Evolutionary conservation across 2,888 invertebrate genomes (phyloP).

Genomic region (Drosophila imparisetae): DNA sequence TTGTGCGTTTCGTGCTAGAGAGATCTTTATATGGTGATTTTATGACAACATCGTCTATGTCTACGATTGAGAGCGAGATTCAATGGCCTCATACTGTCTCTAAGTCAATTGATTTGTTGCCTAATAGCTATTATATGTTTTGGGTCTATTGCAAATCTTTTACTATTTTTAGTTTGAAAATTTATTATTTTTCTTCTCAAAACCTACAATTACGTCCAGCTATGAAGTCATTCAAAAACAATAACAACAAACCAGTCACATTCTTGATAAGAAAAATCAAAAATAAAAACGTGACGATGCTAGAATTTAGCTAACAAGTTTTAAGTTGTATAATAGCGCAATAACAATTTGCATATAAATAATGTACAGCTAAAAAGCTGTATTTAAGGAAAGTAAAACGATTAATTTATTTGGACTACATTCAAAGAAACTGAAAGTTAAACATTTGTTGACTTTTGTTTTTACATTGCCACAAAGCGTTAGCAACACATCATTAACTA

Average conservation of each 20-base stretch:
- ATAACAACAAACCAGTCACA: slow-evolving; percentile 30
- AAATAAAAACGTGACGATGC: slow-evolving; percentile 18
- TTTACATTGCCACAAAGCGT: slow-evolving; percentile 28
- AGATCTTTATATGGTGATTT: slow-evolving; percentile 41
- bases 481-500: slow-evolving; percentile 36
- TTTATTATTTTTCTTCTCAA: slow-evolving; percentile 8
- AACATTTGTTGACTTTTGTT: slow-evolving; percentile 39
- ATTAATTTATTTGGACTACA: slow-evolving; percentile 21
- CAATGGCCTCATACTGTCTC: slow-evolving; percentile 37
- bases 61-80: slow-evolving; percentile 21
- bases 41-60: slow-evolving; percentile 56
- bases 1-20: neutral
- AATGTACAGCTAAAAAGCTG: slow-evolving; percentile 10
- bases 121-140: neutral
- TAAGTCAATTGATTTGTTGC: slow-evolving; percentile 31
- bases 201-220: slow-evolving; percentile 46
- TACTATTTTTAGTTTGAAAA: slow-evolving; percentile 47
- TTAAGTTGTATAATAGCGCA: slow-evolving; percentile 25
- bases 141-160: neutral
- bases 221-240: slow-evolving; percentile 61
- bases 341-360: slow-evolving; percentile 19
- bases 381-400: slow-evolving; percentile 14
- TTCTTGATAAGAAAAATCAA: slow-evolving; percentile 31
- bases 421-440: slow-evolving; percentile 62
- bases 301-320: neutral